Percentiles rank a stretch among this genome's conserved stretches.
These are phyloP conservation scores for Leptoteleia sp. DNA, from an alignment of 1,140 invertebrate species.

Conservation along the genomic window DNA sequence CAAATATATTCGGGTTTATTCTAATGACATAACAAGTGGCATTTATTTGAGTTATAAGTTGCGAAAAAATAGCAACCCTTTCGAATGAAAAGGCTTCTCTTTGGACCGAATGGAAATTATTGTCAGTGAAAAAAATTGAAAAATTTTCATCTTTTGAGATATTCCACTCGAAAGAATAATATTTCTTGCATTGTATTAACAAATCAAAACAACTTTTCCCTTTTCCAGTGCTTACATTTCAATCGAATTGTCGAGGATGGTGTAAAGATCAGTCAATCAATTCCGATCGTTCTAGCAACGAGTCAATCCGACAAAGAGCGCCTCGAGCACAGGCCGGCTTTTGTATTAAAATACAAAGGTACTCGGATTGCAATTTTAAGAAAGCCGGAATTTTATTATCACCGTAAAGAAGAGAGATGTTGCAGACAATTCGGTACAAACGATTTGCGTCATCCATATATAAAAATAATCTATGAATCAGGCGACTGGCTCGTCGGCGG, in stretches of 20 bases:
- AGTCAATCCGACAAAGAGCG: constrained; percentile 88
- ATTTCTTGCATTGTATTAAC: no score
- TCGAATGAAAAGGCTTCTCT: no score
- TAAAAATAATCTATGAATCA: constrained; percentile 95
- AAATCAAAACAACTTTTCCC: no score
- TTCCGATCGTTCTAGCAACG: constrained; percentile 95
- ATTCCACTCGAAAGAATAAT: no score
- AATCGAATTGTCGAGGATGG: constrained; percentile 88
- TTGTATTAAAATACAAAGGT: constrained; percentile 86
- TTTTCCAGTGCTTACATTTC: constrained; percentile 88
- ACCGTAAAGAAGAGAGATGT: constrained; percentile 96
- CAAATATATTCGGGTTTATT: no score
- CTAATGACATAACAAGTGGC: no score
- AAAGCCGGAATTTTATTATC: constrained; percentile 94
- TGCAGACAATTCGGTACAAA: constrained; percentile 94
- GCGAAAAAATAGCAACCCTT: no score
- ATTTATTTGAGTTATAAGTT: no score
- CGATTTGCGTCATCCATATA: constrained; percentile 92
- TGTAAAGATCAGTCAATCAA: constrained; percentile 90
- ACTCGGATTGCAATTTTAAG: constrained; percentile 90
- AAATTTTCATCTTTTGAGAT: no score
- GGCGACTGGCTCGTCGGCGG: constrained; percentile 98
- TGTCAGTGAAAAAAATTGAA: no score
- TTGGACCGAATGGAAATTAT: no score
- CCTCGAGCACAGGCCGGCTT: constrained; percentile 83